phyloP scores from a whole-genome alignment of 1,140 invertebrate species.

The Heliconius hewitsoni region DNA sequence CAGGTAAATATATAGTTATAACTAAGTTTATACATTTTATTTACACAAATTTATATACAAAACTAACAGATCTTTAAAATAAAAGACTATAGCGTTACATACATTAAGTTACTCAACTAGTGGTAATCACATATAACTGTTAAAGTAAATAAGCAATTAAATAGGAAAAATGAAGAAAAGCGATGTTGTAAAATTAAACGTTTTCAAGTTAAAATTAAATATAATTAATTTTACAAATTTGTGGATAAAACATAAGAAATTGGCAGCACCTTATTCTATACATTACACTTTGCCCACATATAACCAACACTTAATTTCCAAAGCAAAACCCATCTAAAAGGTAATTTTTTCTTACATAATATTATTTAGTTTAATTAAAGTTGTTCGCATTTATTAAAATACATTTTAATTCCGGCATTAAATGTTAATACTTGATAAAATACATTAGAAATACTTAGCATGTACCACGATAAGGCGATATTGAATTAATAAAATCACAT shows the following conservation, averaged over 20 bases:
- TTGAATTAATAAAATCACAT: constrained; percentile 31
- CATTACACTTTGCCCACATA: constrained; percentile 35
- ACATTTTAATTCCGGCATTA: constrained; percentile 19
- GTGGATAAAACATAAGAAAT: neutral
- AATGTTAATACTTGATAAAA: constrained; percentile 34
- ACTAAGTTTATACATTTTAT: constrained; percentile 64
- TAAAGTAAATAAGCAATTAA: constrained; percentile 27
- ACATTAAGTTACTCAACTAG: constrained; percentile 54
- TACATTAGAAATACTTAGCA: constrained; percentile 34
- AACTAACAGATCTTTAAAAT: constrained; percentile 58
- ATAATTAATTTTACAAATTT: constrained; percentile 5
- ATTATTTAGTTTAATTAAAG: constrained; percentile 8
- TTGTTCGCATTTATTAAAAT: constrained; percentile 5
- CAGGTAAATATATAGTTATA: constrained; percentile 48
- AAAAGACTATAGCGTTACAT: constrained; percentile 44
- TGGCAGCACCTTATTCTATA: constrained; percentile 32
- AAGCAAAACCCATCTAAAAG: constrained; percentile 24
- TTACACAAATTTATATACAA: constrained; percentile 65
- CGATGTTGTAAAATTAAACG: constrained; percentile 1
- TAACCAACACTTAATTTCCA: constrained; percentile 17
- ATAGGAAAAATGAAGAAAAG: constrained; percentile 1
- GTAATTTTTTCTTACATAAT: constrained; percentile 13
- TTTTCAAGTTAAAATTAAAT: neutral
- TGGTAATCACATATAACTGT: constrained; percentile 60
- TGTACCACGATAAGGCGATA: constrained; percentile 37